Evolutionary conservation across 2,113 vertebrate genomes (phyloP), one percentile per base, ranked within the genome.

Genomic region (Cyrtonyx montezumae): DNA sequence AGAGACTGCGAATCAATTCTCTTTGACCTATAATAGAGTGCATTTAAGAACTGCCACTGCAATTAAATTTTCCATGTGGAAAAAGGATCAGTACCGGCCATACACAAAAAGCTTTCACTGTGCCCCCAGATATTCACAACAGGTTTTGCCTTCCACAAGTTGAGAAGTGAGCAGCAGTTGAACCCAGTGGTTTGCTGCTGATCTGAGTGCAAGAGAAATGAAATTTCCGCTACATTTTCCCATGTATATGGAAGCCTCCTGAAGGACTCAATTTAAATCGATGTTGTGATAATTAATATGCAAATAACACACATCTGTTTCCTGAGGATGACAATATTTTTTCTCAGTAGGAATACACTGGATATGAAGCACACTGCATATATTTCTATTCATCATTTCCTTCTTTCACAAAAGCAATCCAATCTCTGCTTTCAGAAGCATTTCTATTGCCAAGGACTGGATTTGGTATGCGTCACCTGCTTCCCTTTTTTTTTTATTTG

Each of bases 301-400:
- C 18, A 84, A 87, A 71, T 79, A 3, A 79, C 42, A 85, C 48
- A 76, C 32, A 87, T 51, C 42, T 87, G 13, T 90, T 94, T 34
- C 37, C 37, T 88, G 58, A n/a, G 34, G n/a, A 71, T 76, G 13
- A 18, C 70, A 55, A 34, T 74, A 68, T 67, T 43, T 86, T 49
- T 58, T 37, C 51, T 79, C 56, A 62, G 23, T 3, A 63, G 26
- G 15, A 81, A 79, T 22, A 14, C 66, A 46, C 55, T 43, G 74
- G 17, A 78, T 58, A 58, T 6, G 74, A 90, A 75, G 36, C 34
- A 75, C 8, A 58, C 13, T 32, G 4, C 62, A 69, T 45, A 22
- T 90, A 43, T 49, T 75, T 66, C 70, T 87, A 19, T 34, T 81
- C 42, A 58, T 20, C 8, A 43, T 36, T 55, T 56, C 62, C 25